A percentile compares a stretch with the other conserved stretches of the same genome.
These are phyloP conservation scores for Sinhomidia bicolor DNA, from an alignment of 2,888 invertebrate genomes.

Conservation along the genomic window DNA sequence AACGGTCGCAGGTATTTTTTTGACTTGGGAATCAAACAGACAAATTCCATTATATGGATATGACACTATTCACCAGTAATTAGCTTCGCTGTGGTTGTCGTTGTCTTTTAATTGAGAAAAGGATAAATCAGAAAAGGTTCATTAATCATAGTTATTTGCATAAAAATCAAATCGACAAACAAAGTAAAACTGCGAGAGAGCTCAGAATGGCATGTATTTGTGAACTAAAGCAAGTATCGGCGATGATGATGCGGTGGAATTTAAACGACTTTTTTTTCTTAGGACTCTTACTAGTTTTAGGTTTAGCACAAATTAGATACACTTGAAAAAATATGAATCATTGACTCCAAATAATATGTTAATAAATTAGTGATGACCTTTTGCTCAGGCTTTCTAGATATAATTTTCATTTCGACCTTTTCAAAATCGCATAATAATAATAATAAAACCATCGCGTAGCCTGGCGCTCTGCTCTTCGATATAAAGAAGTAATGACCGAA, in stretches of 20 bases:
- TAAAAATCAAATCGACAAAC: slow-evolving; percentile 54
- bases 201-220: neutral
- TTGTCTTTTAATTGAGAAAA: slow-evolving; percentile 46
- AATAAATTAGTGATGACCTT: slow-evolving; percentile 55
- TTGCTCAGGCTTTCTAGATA: slow-evolving; percentile 18
- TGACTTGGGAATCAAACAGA: slow-evolving; percentile 55
- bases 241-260: neutral
- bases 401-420: neutral
- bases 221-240: neutral
- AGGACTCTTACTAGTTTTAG: too few relatives aligned
- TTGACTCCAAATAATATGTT: slow-evolving; percentile 41
- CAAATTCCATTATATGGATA: slow-evolving; percentile 11
- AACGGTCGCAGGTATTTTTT: neutral
- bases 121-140: neutral
- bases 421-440: neutral
- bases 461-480: neutral
- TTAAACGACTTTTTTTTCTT: slow-evolving; percentile 34
- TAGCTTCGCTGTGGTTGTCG: slow-evolving; percentile 42
- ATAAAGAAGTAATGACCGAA: slow-evolving; percentile 2
- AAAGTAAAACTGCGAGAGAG: neutral
- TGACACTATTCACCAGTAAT: slow-evolving; percentile 33
- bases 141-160: slow-evolving; percentile 54
- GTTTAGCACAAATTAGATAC: slow-evolving; percentile 49
- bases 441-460: neutral
- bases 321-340: slow-evolving; percentile 1